Base-by-base conservation (phyloP, 1,140 invertebrate species). In the Neoseiulus cucumeris region DNA sequence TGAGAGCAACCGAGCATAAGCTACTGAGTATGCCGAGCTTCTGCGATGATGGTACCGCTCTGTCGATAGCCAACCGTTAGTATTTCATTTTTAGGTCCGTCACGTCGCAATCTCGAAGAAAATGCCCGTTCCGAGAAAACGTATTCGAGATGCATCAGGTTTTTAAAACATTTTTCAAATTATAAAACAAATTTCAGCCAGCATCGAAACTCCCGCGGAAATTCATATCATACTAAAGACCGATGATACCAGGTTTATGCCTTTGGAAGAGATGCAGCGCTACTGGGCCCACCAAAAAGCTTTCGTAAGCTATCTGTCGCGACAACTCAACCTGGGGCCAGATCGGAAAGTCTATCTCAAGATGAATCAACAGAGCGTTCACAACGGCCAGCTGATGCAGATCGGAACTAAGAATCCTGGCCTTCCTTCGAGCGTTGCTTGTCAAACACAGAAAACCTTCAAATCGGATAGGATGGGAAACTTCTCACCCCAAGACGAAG, bases 251-350 rank as follows among this genome's bases (percentile, higher is more conserved):
- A 12, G 51, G 9, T 59, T 59, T 20, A 59, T 59, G 51, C 51
- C 51, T 18, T 14, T 59, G 51, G 51, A 59, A 59, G 51, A 59
- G 9, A 59, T 59, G 51, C n/a, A 59, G 9, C 51, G 14, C 14
- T 33, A 59, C 22, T 59, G 51, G 51, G 51, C 51, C 9, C 51
- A 59, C 22, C 51, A 59, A 9, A 59, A 59, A 25, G 51, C 51
- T 17, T 59, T 59, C 22, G 51, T 59, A 1, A 25, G 17, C 22
- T 59, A 20, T 25, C 51, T 59, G 14, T 25, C 51, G 25, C 51
- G 51, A 4, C 51, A 59, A 17, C 2, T 59, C 14, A 59, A 59
- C 22, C 22, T 59, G 25, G 51, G 51, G 2, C 14, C 51, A 14
- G 14, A 33, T 18, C 51, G 51, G 14, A 25, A 20, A 29, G 14